Base-by-base conservation (phyloP, 1,140 invertebrate genomes). In the Drosophila truncata region DNA sequence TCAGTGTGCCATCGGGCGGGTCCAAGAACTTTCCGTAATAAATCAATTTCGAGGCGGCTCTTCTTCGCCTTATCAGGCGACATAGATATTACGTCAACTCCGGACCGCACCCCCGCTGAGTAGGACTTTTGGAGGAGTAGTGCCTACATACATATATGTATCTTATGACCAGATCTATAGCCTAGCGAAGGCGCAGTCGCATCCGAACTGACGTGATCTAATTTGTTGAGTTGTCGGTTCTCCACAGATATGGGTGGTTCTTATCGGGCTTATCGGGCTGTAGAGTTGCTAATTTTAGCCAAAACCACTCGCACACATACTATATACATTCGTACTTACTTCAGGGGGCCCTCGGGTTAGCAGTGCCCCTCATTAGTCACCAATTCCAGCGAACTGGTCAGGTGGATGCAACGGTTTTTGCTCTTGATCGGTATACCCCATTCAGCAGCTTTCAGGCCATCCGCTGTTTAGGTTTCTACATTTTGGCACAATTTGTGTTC, bases 1-100 rank as follows among this genome's bases (percentile, higher is more conserved):
- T 55, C 33, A 37, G 52, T 37, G 52, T 37, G 52, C 52, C 52
- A 37, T 55, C 20, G 52, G 52, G 37, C 27, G 47, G 62, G 37
- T 16, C 49, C 52, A 47, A 69, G 39, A 54, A 69, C 25, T 29
- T 63, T 44, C 50, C 29, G 46, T 33, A 46, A 62, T 87, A 83
- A 79, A 76, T 83, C 79, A 79, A 69, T 76, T 81, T 71, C 74
- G 67, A 78, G 50, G 35, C 44, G 25, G 41, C 44, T 50, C 29
- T 54, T 47, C 29, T n/a, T n/a, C n/a, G n/a, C 42, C 74, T 74
- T 75, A 78, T 58, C 62, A 33, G 10, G 25, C 27, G 18, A 61
- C 29, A 70, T 23, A 29, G 33, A 57, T 20, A 69, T 35, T 70
- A 69, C 69, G 67, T 54, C 71, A 74, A 62, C 27, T 39, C 3